Evolutionary conservation across 2,113 vertebrate genomes (phyloP), one percentile per base, ranked within the genome.

Genomic region (Neotoma lepida): DNA sequence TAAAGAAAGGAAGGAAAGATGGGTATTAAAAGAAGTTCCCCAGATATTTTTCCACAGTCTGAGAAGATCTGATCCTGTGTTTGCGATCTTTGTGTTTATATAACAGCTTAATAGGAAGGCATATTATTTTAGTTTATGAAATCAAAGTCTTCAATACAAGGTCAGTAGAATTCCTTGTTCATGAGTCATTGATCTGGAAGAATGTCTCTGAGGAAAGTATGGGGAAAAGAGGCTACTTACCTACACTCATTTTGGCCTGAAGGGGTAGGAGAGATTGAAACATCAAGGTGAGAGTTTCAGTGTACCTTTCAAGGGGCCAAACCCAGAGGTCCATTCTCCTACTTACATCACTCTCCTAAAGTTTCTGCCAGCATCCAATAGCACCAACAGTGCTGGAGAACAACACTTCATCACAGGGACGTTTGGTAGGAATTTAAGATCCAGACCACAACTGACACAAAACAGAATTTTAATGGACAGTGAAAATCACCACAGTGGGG

Each of bases 201-300:
- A 17, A 4, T n/a, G 18, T n/a, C 12, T 20, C 33, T 22, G 9
- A 22, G 30, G 7, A 46, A 46, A 64, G 1, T 3, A 33, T 33
- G 0, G 1, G n/a, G 41, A 13, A 46, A 26, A 66, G 1, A 64
- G 33, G 4, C 2, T 30, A 6, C 6, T 9, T 82, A 1, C 7
- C n/a, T 30, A 7, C 24, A 61, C 1, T 28, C 22, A 41, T 2
- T 61, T 58, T 46, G 4, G 41, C 15, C 61, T 1, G 1, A 51
- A 10, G 3, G 0, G 10, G 0, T 5, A 33, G 4, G 18, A 68
- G 22, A 68, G 63, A 70, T n/a, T 15, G 30, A 70, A 35, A n/a
- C 1, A 70, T 46, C 12, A n/a, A 33, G 17, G 15, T 9, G 9
- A 28, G 1, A 46, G 41, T 66, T 1, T 46, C 5, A 86, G 46